Base-by-base conservation (phyloP, 2,797 vertebrate species). In the Xenops minutus region DNA sequence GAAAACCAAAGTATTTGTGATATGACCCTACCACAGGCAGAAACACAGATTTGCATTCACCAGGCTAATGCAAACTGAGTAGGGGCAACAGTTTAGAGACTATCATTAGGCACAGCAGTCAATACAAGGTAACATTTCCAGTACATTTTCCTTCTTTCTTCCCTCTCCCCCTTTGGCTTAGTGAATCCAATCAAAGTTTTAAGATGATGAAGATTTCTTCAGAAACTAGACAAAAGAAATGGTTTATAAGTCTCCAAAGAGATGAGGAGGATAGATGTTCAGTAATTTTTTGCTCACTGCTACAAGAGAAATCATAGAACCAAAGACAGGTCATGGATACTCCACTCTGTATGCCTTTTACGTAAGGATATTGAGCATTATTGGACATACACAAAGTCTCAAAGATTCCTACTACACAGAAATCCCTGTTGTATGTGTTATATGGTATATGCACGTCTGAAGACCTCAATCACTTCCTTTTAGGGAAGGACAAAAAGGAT, bases 191-290 rank as follows among this genome's bases (percentile, higher is more conserved):
- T 15, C 30, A 4, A 90, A 69, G 56, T 63, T 77, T 89, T 67
- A 91, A 76, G 93, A 95, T 6, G 76, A 96, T 5, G 88, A 95
- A 84, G 83, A 85, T 67, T 93, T 91, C 67, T 90, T 82, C 80
- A 71, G 52, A 71, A 95, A 82, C 73, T 55, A 75, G 66, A 84
- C 19, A 78, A 85, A 92, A 85, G 52, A 91, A 85, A 68, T 34
- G 4, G 51, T 81, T 66, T 79, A 27, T 46, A 95, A 84, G 88
- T 73, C 55, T 93, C 71, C 83, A 88, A 92, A 90, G 74, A 89
- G 85, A 90, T 80, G 62, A 83, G 46, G 37, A 92, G 46, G 51
- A 86, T 0, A 95, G 94, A 79, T 39, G 51, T 62, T 73, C 41
- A 84, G 15, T 39, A 83, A 83, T 73, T 90, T 66, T 95, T 32